phyloP scores from a whole-genome alignment of 2,797 vertebrate species.

The Heteromormyrus szaboi region DNA sequence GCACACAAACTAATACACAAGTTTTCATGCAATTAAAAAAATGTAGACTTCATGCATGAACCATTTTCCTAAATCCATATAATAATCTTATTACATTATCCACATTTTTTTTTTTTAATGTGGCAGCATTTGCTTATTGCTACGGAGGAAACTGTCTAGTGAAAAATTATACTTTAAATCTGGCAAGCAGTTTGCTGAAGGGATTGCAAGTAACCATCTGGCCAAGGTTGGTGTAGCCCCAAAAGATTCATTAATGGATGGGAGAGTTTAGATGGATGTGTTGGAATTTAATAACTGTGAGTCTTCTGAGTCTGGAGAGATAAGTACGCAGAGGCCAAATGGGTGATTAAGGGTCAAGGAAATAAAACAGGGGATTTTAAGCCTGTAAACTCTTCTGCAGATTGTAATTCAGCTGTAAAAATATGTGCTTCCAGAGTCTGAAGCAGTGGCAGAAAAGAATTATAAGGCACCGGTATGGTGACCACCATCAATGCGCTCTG shows the following conservation, averaged over 20 bases:
- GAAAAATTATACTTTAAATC: slow-evolving; percentile 11
- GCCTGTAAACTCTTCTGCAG: background rate
- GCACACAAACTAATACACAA: background rate
- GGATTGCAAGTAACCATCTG: background rate
- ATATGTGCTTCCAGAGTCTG: background rate
- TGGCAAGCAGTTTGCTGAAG: background rate
- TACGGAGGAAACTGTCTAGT: background rate
- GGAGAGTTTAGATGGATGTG: background rate
- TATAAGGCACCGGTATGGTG: background rate
- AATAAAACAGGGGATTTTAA: background rate
- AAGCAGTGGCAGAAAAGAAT: background rate
- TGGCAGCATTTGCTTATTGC: background rate
- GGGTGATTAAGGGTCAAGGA: background rate
- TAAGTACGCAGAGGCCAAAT: background rate
- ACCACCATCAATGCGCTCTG: background rate
- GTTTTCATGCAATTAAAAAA: background rate
- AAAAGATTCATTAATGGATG: slow-evolving; percentile 5
- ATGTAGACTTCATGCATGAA: background rate
- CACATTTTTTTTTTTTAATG: background rate
- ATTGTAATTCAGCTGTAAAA: background rate
- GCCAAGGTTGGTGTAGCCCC: background rate
- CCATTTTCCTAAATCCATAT: background rate
- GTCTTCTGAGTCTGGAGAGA: background rate
- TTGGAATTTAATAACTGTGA: slow-evolving; percentile 5
- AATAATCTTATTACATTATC: background rate